Conservation (phyloP, 2,113 vertebrate species). For the Nesospiza acunhae region DNA sequence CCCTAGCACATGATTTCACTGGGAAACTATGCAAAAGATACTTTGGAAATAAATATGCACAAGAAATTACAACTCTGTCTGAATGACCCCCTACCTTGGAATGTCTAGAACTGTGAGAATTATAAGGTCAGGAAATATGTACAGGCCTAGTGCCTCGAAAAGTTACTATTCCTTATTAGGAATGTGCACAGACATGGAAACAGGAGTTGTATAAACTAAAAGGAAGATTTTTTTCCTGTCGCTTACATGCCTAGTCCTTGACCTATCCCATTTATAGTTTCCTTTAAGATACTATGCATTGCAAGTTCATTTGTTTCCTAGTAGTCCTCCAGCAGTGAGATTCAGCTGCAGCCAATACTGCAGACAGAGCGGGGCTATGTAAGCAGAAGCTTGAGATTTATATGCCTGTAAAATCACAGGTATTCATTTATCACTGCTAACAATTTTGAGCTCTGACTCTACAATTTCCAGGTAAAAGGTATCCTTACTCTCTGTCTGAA, state of each 20-base stretch:
- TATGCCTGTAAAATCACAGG: slow-evolving; percentile 46
- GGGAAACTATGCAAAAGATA: slow-evolving; percentile 93
- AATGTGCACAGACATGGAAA: slow-evolving; percentile 76
- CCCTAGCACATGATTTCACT: slow-evolving; percentile 81
- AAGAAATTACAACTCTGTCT: slow-evolving; percentile 82
- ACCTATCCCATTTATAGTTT: slow-evolving; percentile 85
- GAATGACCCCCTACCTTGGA: slow-evolving; percentile 83
- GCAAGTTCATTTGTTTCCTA: slow-evolving; percentile 77
- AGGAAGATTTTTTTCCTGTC: slow-evolving; percentile 70
- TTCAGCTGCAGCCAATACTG: slow-evolving; percentile 51
- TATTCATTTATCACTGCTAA: slow-evolving; percentile 49
- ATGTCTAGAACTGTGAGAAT: slow-evolving; percentile 86
- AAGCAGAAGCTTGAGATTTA: slow-evolving; percentile 56
- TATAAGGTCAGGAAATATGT: slow-evolving; percentile 79
- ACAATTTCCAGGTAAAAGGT: slow-evolving; percentile 50
- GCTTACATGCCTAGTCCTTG: slow-evolving; percentile 77
- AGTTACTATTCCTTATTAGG: slow-evolving; percentile 83
- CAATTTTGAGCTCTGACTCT: slow-evolving; percentile 33
- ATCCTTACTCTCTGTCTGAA: slow-evolving; percentile 42
- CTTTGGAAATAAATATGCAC: slow-evolving; percentile 90
- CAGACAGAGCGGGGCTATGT: slow-evolving; percentile 37
- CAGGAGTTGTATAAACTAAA: slow-evolving; percentile 78
- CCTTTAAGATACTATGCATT: slow-evolving; percentile 75
- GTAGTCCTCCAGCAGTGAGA: slow-evolving; percentile 67
- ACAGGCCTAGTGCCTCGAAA: slow-evolving; percentile 73